Conservation (phyloP, 2,797 vertebrate genomes). For the Melanotaenia maccullochi region DNA sequence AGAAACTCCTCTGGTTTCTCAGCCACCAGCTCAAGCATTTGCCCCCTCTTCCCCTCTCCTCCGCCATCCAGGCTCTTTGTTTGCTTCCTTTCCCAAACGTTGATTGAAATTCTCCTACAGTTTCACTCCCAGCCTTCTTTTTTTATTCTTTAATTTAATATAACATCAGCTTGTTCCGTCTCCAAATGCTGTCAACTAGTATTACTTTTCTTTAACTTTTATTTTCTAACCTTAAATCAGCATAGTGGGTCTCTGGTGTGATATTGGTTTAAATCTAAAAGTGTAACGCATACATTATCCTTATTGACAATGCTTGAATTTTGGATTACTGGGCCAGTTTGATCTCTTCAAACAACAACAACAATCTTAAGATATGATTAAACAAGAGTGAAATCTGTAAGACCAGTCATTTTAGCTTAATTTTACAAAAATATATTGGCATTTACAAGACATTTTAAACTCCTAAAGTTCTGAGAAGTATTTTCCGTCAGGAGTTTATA, state of each 20-base stretch:
- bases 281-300: not conserved
- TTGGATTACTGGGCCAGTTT: not conserved
- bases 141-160: not conserved
- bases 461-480: not conserved
- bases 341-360: not conserved
- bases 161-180: not conserved
- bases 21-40: slow-evolving; percentile 58
- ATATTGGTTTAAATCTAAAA: not conserved
- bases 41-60: slow-evolving; percentile 11
- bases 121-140: slow-evolving; percentile 1
- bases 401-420: too few species aligned
- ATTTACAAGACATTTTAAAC: not conserved
- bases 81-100: slow-evolving; percentile 13
- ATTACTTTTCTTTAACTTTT: not conserved
- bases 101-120: slow-evolving; percentile 20
- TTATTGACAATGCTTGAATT: not conserved
- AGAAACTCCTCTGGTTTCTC: slow-evolving; percentile 54
- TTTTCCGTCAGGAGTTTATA: not conserved
- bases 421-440: not conserved
- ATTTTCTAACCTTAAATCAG: not conserved
- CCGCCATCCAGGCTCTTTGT: slow-evolving; percentile 28
- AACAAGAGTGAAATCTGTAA: too few species aligned
- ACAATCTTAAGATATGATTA: too few species aligned
- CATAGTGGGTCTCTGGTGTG: not conserved
- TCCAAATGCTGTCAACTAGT: not conserved